These are phyloP conservation scores for Latheticus oryzae DNA, from an alignment of 2,888 invertebrate genomes.

Conservation along the genomic window DNA sequence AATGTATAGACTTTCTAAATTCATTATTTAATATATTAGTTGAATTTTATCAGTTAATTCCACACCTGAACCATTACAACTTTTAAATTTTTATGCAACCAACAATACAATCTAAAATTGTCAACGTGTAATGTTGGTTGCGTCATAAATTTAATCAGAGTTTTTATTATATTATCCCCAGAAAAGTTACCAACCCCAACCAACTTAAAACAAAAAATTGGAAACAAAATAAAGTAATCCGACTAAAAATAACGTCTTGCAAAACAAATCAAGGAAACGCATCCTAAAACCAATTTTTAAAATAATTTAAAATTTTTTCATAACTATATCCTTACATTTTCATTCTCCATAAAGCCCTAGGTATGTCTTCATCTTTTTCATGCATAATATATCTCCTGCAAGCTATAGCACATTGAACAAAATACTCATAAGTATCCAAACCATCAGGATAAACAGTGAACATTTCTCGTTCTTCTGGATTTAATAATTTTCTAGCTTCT, in stretches of 20 bases:
- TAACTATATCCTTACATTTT: constrained; percentile 28
- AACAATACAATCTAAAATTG: no score
- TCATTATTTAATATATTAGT: no score
- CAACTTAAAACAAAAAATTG: no score
- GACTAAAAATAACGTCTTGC: background rate
- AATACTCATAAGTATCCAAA: constrained; percentile 49
- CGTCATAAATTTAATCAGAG: no score
- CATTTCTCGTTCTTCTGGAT: constrained; percentile 4
- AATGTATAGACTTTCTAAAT: no score
- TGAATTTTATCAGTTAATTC: no score
- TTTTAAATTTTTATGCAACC: no score
- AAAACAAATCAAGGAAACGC: constrained; percentile 9
- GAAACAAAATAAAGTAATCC: background rate
- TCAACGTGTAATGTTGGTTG: no score
- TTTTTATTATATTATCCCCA: no score
- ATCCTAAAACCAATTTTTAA: constrained; percentile 10
- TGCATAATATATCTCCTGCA: background rate
- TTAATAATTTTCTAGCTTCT: constrained; percentile 24
- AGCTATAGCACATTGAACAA: background rate
- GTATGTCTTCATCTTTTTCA: constrained; percentile 9
- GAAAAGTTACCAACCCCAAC: no score
- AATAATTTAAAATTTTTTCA: no score
- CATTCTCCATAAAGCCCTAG: background rate
- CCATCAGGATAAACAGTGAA: constrained; percentile 1
- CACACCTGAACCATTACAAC: no score